Conservation (phyloP, 2,888 invertebrate species). For the Baccha elongata region DNA sequence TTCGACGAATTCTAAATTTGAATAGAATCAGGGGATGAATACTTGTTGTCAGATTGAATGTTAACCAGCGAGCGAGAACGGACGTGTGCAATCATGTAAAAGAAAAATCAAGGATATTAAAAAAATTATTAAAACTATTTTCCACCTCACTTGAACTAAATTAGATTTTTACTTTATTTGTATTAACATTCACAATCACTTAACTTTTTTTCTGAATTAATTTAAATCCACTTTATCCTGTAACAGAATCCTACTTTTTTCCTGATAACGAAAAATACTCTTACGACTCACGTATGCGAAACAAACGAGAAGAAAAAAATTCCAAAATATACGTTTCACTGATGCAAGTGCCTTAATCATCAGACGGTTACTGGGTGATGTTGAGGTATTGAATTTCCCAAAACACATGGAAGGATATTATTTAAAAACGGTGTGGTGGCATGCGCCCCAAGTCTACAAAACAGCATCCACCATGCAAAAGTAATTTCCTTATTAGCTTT, state of each 20-base stretch:
- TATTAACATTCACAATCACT: too few relatives aligned
- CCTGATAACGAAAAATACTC: background rate
- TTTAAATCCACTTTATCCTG: slow-evolving; percentile 2
- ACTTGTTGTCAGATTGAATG: too few relatives aligned
- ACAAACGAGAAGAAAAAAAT: background rate
- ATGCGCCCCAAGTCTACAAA: slow-evolving; percentile 45
- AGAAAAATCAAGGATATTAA: slow-evolving; percentile 37
- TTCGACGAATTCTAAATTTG: background rate
- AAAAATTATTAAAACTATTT: too few relatives aligned
- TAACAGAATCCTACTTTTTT: slow-evolving; percentile 24
- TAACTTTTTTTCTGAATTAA: too few relatives aligned
- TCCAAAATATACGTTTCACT: slow-evolving; percentile 25
- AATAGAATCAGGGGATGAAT: slow-evolving; percentile 5
- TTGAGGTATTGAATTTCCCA: slow-evolving; percentile 69
- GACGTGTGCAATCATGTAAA: slow-evolving; percentile 45
- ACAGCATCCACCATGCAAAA: slow-evolving; percentile 57
- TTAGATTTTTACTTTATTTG: too few relatives aligned
- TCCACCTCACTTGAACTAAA: slow-evolving; percentile 15
- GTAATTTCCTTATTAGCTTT: too few relatives aligned
- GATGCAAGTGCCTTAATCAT: slow-evolving; percentile 72
- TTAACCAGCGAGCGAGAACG: too few relatives aligned
- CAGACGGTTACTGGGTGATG: slow-evolving; percentile 72
- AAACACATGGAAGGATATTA: slow-evolving; percentile 67
- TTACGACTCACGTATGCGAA: slow-evolving; percentile 10
- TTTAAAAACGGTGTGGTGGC: slow-evolving; percentile 44